These are phyloP conservation scores for Antennarius striatus DNA, from an alignment of 2,113 vertebrate genomes.

Conservation along the genomic window DNA sequence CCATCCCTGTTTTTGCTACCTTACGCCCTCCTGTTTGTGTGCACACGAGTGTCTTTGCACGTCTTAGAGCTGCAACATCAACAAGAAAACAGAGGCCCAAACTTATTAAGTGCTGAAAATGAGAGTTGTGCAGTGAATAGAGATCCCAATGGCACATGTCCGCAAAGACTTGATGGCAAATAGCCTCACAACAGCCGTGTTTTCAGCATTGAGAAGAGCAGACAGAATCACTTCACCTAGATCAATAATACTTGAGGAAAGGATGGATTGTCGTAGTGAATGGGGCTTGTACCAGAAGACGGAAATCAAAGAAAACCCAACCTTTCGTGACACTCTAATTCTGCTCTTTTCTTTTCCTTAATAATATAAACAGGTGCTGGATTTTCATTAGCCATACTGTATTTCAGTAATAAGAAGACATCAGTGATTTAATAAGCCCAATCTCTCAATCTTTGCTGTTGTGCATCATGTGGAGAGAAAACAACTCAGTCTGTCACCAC, in stretches of 20 bases:
- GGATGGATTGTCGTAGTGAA: slow-evolving; percentile 55
- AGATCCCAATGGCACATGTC: slow-evolving; percentile 67
- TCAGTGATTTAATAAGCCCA: slow-evolving; percentile 40
- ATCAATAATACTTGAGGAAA: slow-evolving; percentile 69
- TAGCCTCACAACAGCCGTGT: slow-evolving; percentile 55
- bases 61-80: slow-evolving; percentile 39
- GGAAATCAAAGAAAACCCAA: slow-evolving; percentile 67
- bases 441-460: slow-evolving; percentile 32
- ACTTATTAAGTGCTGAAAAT: slow-evolving; percentile 74
- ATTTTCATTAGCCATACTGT: slow-evolving; percentile 47
- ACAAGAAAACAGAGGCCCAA: slow-evolving; percentile 58
- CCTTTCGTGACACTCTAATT: slow-evolving; percentile 52
- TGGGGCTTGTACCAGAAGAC: slow-evolving; percentile 42
- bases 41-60: neutral
- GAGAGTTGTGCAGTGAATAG: slow-evolving; percentile 66
- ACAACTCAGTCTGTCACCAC: slow-evolving; percentile 10
- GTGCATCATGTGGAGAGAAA: slow-evolving; percentile 6
- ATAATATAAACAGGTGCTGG: slow-evolving; percentile 58
- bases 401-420: slow-evolving; percentile 28
- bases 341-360: slow-evolving; percentile 40
- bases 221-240: slow-evolving; percentile 57
- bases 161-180: slow-evolving; percentile 71
- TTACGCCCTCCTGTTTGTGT: slow-evolving; percentile 34
- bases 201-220: slow-evolving; percentile 48
- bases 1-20: slow-evolving; percentile 57